A percentile compares a stretch with the other conserved stretches of the same genome.
These are phyloP conservation scores for Pseudopleuronectes americanus DNA, from an alignment of 2,797 vertebrate species.

Conservation along the genomic window DNA sequence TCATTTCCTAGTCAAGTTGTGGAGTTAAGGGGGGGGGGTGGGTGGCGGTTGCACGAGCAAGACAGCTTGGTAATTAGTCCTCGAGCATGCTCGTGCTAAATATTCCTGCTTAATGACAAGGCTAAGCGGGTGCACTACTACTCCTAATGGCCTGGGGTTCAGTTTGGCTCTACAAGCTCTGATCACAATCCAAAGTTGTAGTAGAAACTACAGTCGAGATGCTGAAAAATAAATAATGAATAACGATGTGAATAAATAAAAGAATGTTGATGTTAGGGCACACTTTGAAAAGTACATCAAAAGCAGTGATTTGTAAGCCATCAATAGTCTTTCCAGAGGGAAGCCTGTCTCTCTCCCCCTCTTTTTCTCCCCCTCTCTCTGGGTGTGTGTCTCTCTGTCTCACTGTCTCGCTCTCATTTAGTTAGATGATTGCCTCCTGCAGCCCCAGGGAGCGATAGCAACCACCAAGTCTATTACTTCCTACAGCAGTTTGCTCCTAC, in stretches of 20 bases:
- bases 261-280: conserved; percentile 66
- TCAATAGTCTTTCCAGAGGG: conserved; percentile 72
- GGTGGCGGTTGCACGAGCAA: conserved; percentile 33
- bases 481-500: conserved; percentile 80
- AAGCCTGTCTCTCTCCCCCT: conserved; percentile 38
- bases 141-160: conserved; percentile 55
- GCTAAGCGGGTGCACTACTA: conserved; percentile 55
- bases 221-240: conserved; percentile 57
- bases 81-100: conserved; percentile 68
- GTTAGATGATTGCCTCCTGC: conserved; percentile 80
- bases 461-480: conserved; percentile 83
- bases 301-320: conserved; percentile 72
- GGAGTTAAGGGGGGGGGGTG: conserved; percentile 3
- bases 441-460: conserved; percentile 78
- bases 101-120: conserved; percentile 75
- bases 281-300: conserved; percentile 78
- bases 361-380: conserved; percentile 15
- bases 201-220: conserved; percentile 39
- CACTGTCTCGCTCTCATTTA: conserved; percentile 73
- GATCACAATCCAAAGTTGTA: conserved; percentile 65
- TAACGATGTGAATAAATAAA: conserved; percentile 64
- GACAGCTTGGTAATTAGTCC: conserved; percentile 81
- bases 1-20: conserved; percentile 62
- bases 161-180: conserved; percentile 53
- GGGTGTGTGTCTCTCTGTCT: conserved; percentile 35